phyloP scores from a whole-genome alignment of 2,888 invertebrate species.

The Ochlodes sylvanus region DNA sequence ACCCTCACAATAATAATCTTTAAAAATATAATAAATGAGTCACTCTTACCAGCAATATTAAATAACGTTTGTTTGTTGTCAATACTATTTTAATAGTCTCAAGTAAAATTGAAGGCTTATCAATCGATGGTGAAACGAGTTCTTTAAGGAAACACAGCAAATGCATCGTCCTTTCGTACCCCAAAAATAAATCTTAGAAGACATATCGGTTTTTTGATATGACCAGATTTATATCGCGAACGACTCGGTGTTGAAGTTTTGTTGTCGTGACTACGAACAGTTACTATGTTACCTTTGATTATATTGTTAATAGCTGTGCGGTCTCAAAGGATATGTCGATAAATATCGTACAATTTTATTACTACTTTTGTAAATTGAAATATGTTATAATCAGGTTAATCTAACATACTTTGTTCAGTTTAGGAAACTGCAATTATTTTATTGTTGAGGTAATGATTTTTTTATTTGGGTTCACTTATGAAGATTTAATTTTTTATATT shows the following conservation, averaged over 20 bases:
- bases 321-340: conserved; percentile 21
- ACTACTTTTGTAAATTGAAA: conserved; percentile 15
- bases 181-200: conserved; percentile 59
- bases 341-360: conserved; percentile 9
- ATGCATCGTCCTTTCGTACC: conserved; percentile 64
- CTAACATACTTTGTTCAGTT: neutral
- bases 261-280: conserved; percentile 18
- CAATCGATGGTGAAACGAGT: neutral
- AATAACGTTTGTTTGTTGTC: too few species aligned
- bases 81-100: too few species aligned
- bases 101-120: neutral
- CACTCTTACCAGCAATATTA: too few species aligned
- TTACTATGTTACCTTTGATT: conserved; percentile 19
- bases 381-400: neutral
- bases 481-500: too few species aligned
- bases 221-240: conserved; percentile 63
- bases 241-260: conserved; percentile 46
- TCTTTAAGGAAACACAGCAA: conserved; percentile 56
- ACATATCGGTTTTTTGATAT: conserved; percentile 54
- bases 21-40: too few species aligned
- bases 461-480: too few species aligned
- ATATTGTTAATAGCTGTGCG: conserved; percentile 25
- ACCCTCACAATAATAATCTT: too few species aligned
- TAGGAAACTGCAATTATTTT: too few species aligned
- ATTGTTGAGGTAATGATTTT: too few species aligned